These are phyloP conservation scores for Diplolepis rosae DNA, from an alignment of 2,888 invertebrate species.

Conservation along the genomic window DNA sequence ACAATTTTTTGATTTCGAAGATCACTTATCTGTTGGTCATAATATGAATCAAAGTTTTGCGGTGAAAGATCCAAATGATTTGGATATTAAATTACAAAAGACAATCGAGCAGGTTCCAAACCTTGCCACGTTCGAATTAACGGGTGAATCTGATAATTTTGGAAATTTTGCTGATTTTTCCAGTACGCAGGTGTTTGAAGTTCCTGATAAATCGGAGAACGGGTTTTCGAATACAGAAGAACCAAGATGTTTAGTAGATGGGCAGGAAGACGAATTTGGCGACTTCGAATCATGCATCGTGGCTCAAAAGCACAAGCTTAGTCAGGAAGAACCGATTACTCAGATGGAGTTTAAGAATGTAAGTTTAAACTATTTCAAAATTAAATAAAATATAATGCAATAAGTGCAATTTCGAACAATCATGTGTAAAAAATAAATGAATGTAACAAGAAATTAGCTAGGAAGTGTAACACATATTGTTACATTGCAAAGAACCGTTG, in stretches of 20 bases:
- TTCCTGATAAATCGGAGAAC: slow-evolving; percentile 32
- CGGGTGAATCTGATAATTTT: slow-evolving; percentile 68
- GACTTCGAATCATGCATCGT: slow-evolving; percentile 74
- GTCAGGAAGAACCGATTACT: slow-evolving; percentile 64
- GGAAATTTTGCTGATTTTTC: slow-evolving; percentile 73
- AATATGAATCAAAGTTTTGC: background rate
- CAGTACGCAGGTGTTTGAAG: slow-evolving; percentile 42
- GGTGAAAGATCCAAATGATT: background rate
- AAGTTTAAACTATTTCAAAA: slow-evolving; percentile 53
- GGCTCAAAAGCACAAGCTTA: slow-evolving; percentile 52
- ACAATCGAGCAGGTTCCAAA: slow-evolving; percentile 25
- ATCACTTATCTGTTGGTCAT: background rate
- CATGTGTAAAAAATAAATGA: too few species aligned
- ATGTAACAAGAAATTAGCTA: too few species aligned
- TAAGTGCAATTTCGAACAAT: too few species aligned
- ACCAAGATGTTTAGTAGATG: slow-evolving; percentile 48
- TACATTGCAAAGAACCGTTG: too few species aligned
- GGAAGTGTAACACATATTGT: too few species aligned
- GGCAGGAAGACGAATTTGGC: slow-evolving; percentile 72
- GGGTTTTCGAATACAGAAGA: slow-evolving; percentile 53
- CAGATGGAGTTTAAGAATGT: slow-evolving; percentile 70
- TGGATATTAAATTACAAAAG: background rate
- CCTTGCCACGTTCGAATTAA: slow-evolving; percentile 21
- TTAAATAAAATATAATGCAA: too few species aligned
- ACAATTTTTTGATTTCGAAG: background rate